Evolutionary conservation across 1,140 invertebrate genomes (phyloP), one percentile per base, ranked within the genome.

Genomic region (Teleopsis dalmanni): DNA sequence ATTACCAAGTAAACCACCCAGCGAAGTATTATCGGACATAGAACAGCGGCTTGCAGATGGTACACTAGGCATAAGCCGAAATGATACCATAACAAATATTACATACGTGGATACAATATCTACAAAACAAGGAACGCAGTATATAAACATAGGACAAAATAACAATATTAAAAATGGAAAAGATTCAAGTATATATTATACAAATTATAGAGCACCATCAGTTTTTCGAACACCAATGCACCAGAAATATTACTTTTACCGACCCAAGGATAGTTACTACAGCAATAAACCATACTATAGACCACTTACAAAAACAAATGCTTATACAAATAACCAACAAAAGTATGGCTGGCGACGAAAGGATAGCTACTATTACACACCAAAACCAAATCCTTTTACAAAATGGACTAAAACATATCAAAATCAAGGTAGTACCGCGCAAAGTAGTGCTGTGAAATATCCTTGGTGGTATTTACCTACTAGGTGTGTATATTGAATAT

Each of bases 1-100:
- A 63, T 67, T 88, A 31, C 85, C 85, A 67, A 81, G 51, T 72
- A 79, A 59, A 73, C 77, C 34, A 14, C 65, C 65, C 6, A 64
- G 61, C 40, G 65, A 69, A 40, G 56, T 58, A 14, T 45, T 66
- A 4, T 58, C 66, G 18, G 59, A 69, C 51, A 35, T 69, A 3
- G 27, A 59, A 19, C 54, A 52, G 27, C 66, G 64, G 14, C 19
- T 53, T 16, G 45, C 35, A 33, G 63, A 69, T 31, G 65, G 63
- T 13, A 65, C 60, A 10, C 18, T 65, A 9, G 58, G 60, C 18
- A 37, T 61, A 19, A 57, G 54, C 38, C 65, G 65, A 22, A 67
- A 65, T 26, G 65, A 67, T 37, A 67, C 62, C 1, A 50, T 52
- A n/a, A 52, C 58, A 14, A 57, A 63, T 26, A 63, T 65, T 26